Evolutionary conservation across 1,140 invertebrate genomes (phyloP).

Genomic region (Drosophila navojoa): DNA sequence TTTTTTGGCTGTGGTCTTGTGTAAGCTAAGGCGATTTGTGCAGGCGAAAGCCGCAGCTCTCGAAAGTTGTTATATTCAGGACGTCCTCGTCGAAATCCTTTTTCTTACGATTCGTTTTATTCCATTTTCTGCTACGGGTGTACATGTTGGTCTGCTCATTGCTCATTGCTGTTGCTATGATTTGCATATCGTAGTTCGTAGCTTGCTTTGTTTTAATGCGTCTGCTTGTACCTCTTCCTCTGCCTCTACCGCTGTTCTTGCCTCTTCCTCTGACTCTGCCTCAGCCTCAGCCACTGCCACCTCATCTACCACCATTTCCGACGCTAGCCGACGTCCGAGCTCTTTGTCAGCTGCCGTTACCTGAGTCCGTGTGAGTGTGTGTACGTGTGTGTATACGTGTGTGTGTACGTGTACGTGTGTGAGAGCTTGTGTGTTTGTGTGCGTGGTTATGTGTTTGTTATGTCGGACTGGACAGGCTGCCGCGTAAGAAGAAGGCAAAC

Average conservation of each 20-base stretch:
- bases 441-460: conserved; percentile 33
- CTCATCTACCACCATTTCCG: conserved; percentile 34
- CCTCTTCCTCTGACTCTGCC: not conserved
- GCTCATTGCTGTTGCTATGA: conserved; percentile 71
- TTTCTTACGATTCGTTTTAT: conserved; percentile 50
- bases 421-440: too few species aligned
- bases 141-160: conserved; percentile 39
- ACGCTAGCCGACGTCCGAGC: conserved; percentile 59
- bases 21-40: conserved; percentile 78
- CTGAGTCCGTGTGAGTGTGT: conserved; percentile 38
- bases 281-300: not conserved
- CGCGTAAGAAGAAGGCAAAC: conserved; percentile 79
- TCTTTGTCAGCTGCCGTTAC: conserved; percentile 73
- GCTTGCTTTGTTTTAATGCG: conserved; percentile 79
- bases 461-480: conserved; percentile 60
- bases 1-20: conserved; percentile 60
- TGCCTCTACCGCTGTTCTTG: conserved; percentile 48
- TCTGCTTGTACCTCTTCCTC: conserved; percentile 45
- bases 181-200: conserved; percentile 76
- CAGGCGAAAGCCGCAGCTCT: conserved; percentile 78
- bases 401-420: conserved; percentile 10
- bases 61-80: conserved; percentile 71
- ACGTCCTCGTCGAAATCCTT: conserved; percentile 56
- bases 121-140: conserved; percentile 33
- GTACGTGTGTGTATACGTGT: conserved; percentile 23